These are phyloP conservation scores for Poeciliopsis presidionis DNA, from an alignment of 2,797 vertebrate genomes.

Conservation along the genomic window DNA sequence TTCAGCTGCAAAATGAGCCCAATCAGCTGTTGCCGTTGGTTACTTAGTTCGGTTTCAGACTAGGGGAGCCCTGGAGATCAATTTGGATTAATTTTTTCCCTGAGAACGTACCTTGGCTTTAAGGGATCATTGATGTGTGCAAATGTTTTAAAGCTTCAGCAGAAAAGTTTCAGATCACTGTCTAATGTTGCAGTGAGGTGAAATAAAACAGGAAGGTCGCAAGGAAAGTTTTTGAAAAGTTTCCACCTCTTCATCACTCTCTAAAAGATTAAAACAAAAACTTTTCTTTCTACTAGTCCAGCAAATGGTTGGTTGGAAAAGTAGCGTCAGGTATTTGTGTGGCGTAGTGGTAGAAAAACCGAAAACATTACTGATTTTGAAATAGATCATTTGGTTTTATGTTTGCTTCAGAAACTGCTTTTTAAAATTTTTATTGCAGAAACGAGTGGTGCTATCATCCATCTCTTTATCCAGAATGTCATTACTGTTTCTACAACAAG, in stretches of 20 bases:
- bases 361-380: neutral
- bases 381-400: no score
- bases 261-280: neutral
- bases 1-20: constrained; percentile 28
- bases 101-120: constrained; percentile 10
- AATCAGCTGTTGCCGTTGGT: constrained; percentile 20
- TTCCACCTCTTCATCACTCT: neutral
- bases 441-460: neutral
- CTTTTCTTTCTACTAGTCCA: neutral
- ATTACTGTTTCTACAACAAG: neutral
- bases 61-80: constrained; percentile 22
- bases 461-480: neutral
- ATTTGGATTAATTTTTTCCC: constrained; percentile 17
- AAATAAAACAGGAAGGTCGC: neutral
- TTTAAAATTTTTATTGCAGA: neutral
- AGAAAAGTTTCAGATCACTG: neutral
- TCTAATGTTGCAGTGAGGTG: neutral
- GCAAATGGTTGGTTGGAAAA: neutral
- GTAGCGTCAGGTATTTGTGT: neutral
- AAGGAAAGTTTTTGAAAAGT: neutral
- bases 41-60: neutral
- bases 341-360: neutral
- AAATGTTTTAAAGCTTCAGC: constrained; percentile 21
- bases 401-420: neutral
- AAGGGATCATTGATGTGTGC: neutral